Percentiles rank a stretch among this genome's conserved stretches.
phyloP scores from a whole-genome alignment of 1,140 invertebrate genomes.

The Drosophila mojavensis region DNA sequence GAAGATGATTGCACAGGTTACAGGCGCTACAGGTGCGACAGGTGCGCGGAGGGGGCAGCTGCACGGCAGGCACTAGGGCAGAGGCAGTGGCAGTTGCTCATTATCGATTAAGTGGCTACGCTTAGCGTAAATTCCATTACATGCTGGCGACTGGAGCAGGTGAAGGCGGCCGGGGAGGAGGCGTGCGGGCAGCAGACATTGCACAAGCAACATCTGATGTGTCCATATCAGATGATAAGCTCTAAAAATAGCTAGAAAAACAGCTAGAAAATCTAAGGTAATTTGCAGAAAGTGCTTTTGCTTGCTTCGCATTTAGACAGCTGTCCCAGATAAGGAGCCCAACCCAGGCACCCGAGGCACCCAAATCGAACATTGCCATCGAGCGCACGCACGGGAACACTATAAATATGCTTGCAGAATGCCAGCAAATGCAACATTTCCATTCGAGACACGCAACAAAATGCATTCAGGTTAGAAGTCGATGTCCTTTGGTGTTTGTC shows the following conservation, averaged over 20 bases:
- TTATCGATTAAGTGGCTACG: constrained; percentile 74
- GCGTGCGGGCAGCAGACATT: not conserved
- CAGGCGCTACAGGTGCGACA: not conserved
- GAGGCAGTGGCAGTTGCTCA: constrained; percentile 41
- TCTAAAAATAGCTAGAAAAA: constrained; percentile 25
- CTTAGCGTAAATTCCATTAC: constrained; percentile 71
- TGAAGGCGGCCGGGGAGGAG: not conserved
- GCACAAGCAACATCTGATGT: not conserved
- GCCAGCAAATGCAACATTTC: constrained; percentile 57
- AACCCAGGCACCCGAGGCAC: constrained; percentile 1
- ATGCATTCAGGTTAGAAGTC: constrained; percentile 64
- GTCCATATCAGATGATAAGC: constrained; percentile 6
- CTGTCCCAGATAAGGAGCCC: constrained; percentile 55
- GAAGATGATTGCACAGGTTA: constrained; percentile 9
- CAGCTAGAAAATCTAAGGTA: not conserved
- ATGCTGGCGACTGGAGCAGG: constrained; percentile 25
- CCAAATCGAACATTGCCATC: too few species aligned
- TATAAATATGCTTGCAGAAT: constrained; percentile 68
- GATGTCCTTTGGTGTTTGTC: not conserved
- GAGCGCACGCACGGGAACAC: constrained; percentile 1
- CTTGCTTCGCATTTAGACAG: constrained; percentile 47
- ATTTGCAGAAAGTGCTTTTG: constrained; percentile 74
- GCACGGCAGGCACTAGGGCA: not conserved
- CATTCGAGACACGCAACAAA: constrained; percentile 41
- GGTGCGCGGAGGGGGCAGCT: not conserved